Evolutionary conservation across 2,888 invertebrate genomes (phyloP).

Genomic region (Cerceris ruficornis): DNA sequence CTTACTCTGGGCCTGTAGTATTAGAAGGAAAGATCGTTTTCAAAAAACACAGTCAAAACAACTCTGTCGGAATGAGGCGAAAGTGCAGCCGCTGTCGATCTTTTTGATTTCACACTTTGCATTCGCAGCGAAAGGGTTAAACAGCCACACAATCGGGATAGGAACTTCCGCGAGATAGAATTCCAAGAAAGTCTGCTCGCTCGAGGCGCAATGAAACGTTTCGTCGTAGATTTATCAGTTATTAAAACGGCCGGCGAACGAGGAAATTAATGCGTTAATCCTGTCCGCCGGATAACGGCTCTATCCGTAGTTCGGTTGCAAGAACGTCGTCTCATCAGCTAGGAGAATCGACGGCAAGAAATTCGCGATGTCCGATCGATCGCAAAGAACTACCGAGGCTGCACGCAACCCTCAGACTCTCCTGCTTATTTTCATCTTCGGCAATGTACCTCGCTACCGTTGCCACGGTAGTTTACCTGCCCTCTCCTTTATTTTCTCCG

Average conservation of each 20-base stretch:
- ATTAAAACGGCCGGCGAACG: constrained; percentile 57
- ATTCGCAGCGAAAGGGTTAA: too few relatives aligned
- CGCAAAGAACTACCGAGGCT: constrained; percentile 4
- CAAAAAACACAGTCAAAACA: too few relatives aligned
- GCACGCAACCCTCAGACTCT: constrained; percentile 44
- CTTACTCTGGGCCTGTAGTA: too few relatives aligned
- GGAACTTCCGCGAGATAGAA: neutral
- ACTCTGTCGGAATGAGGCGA: too few relatives aligned
- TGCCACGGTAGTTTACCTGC: constrained; percentile 9
- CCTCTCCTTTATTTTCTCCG: constrained; percentile 9
- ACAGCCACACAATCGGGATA: too few relatives aligned
- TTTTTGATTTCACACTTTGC: too few relatives aligned
- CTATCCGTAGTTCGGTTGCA: constrained; percentile 56
- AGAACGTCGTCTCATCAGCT: constrained; percentile 8
- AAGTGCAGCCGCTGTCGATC: too few relatives aligned
- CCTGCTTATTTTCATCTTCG: constrained; percentile 51
- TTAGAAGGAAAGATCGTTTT: too few relatives aligned
- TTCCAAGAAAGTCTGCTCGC: constrained; percentile 36
- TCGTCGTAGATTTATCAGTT: constrained; percentile 55
- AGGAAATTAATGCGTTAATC: constrained; percentile 64
- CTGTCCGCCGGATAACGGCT: constrained; percentile 21
- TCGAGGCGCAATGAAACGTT: constrained; percentile 45
- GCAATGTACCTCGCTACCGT: constrained; percentile 14
- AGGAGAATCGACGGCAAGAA: constrained; percentile 39
- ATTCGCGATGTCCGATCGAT: constrained; percentile 36